Conservation (phyloP, 2,888 invertebrate genomes). For the Ethmia dodecea region DNA sequence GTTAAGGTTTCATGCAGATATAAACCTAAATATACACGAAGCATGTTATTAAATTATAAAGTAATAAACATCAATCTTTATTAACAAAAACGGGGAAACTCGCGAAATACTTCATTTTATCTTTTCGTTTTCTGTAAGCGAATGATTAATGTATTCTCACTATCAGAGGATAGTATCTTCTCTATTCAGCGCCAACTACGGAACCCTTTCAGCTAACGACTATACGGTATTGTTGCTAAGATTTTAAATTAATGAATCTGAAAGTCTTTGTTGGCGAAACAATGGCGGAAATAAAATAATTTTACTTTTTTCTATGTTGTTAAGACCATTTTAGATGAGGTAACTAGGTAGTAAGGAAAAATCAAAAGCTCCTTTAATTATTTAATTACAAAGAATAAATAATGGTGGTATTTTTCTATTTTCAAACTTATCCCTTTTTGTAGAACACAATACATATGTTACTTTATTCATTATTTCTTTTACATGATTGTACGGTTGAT, state of each 20-base stretch:
- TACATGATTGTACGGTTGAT: too few species aligned
- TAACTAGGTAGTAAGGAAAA: too few species aligned
- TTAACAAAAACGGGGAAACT: conserved; percentile 15
- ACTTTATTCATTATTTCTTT: too few species aligned
- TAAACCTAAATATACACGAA: too few species aligned
- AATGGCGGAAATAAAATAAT: conserved; percentile 35
- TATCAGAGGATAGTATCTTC: conserved; percentile 27
- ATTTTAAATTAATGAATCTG: conserved; percentile 50
- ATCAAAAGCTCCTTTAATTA: too few species aligned
- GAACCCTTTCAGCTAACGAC: conserved; percentile 30
- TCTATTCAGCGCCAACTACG: conserved; percentile 20
- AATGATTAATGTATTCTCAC: conserved; percentile 31
- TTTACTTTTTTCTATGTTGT: conserved; percentile 21
- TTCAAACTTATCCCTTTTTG: too few species aligned
- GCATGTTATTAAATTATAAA: too few species aligned
- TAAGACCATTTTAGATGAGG: too few species aligned
- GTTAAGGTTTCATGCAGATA: too few species aligned
- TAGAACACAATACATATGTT: too few species aligned
- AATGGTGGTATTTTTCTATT: too few species aligned
- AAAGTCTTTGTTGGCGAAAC: conserved; percentile 35
- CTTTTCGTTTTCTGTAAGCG: conserved; percentile 24
- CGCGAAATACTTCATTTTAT: conserved; percentile 26
- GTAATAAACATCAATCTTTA: conserved; percentile 19
- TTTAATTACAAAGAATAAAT: too few species aligned
- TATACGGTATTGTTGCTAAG: conserved; percentile 37